A percentile compares a stretch with the other conserved stretches of the same genome.
Conservation (phyloP, 2,888 invertebrate genomes). For the Kryphioiulus occultus region DNA sequence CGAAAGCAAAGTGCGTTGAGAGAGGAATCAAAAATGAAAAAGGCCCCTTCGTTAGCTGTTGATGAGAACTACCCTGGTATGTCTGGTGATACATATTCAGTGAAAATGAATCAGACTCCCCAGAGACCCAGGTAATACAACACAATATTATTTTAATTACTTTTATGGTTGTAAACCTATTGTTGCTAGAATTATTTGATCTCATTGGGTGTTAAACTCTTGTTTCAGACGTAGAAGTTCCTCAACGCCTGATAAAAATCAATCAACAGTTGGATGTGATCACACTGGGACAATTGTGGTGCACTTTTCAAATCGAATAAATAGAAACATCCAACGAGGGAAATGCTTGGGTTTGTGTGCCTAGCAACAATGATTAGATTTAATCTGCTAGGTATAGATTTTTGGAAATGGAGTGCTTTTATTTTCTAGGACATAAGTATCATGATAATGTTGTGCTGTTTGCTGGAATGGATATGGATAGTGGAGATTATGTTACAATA, state of each 20-base stretch:
- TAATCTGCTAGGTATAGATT: background rate
- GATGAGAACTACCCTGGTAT: background rate
- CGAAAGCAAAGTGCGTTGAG: slow-evolving; percentile 76
- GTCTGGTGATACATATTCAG: background rate
- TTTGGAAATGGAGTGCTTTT: background rate
- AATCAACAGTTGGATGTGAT: background rate
- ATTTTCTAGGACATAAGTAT: slow-evolving; percentile 72
- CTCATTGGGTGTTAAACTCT: background rate
- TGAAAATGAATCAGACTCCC: background rate
- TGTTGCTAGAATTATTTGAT: background rate
- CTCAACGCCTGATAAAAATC: background rate
- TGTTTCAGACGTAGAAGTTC: background rate
- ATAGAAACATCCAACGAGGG: slow-evolving; percentile 71
- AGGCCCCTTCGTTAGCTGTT: background rate
- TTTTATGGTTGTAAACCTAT: background rate
- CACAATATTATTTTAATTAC: background rate
- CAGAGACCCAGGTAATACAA: background rate
- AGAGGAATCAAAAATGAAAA: slow-evolving; percentile 29
- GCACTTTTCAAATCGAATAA: background rate
- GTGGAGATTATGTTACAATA: slow-evolving; percentile 75
- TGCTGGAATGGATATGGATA: slow-evolving; percentile 76
- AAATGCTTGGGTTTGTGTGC: slow-evolving; percentile 73
- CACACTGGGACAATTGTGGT: background rate
- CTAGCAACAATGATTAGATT: background rate
- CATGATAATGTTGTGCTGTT: slow-evolving; percentile 76